phyloP scores from a whole-genome alignment of 1,140 invertebrate genomes.

The Luehdorfia chinensis region DNA sequence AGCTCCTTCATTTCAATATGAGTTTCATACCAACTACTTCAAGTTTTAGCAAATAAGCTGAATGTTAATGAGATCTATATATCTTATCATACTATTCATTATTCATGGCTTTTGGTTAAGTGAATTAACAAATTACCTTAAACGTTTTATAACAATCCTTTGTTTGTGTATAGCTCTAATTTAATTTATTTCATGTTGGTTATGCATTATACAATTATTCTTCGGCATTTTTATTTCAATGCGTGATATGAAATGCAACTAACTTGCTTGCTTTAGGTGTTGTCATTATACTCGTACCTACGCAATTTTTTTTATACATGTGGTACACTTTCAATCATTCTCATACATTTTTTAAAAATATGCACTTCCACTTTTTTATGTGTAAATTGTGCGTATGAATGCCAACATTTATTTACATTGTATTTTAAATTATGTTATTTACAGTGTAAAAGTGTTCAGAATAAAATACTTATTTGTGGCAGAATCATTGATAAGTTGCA shows the following conservation, averaged over 20 bases:
- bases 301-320: neutral
- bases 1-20: slow-evolving; percentile 37
- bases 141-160: slow-evolving; percentile 7
- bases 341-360: too few species aligned
- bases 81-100: slow-evolving; percentile 7
- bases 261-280: slow-evolving; percentile 14
- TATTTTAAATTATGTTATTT: too few species aligned
- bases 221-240: slow-evolving; percentile 3
- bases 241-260: slow-evolving; percentile 10
- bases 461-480: too few species aligned
- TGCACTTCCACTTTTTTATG: too few species aligned
- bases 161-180: slow-evolving; percentile 12
- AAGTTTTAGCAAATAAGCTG: slow-evolving; percentile 8
- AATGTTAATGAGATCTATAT: slow-evolving; percentile 2
- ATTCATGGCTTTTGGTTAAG: slow-evolving; percentile 13
- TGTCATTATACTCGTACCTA: neutral
- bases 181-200: neutral
- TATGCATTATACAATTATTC: slow-evolving; percentile 2
- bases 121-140: slow-evolving; percentile 5
- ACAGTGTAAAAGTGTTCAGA: too few species aligned
- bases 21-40: slow-evolving; percentile 4
- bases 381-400: neutral
- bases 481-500: too few species aligned
- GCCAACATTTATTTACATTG: too few species aligned
- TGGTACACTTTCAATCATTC: slow-evolving; percentile 14